Evolutionary conservation across 1,140 invertebrate genomes (phyloP).

Genomic region (Leptinotarsa lineolata): DNA sequence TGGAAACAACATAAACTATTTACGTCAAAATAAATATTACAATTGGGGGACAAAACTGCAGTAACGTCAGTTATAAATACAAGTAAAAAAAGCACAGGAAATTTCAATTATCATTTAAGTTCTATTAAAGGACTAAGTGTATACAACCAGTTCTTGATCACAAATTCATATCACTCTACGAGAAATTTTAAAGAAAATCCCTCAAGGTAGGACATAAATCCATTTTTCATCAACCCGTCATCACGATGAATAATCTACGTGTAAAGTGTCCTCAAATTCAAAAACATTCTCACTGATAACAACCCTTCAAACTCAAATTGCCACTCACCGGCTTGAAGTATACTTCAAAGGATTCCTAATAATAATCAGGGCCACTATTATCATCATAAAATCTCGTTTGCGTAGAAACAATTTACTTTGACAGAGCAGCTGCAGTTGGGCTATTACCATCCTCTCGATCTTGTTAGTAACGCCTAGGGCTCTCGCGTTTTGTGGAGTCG

Average conservation of each 20-base stretch:
- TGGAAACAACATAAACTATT: no score
- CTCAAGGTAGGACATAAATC: neutral
- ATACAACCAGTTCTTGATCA: no score
- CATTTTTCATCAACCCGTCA: neutral
- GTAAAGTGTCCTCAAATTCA: slow-evolving; percentile 4
- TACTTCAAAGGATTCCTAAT: slow-evolving; percentile 10
- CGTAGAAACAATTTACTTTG: slow-evolving; percentile 11
- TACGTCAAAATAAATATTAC: no score
- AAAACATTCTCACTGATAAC: neutral
- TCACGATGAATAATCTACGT: neutral
- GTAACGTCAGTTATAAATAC: no score
- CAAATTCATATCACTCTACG: no score
- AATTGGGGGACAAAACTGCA: no score
- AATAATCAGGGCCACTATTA: slow-evolving; percentile 4
- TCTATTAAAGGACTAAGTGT: no score
- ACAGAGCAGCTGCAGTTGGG: slow-evolving; percentile 13
- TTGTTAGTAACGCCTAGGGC: slow-evolving; percentile 1
- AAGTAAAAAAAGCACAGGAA: no score
- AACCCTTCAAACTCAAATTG: slow-evolving; percentile 13
- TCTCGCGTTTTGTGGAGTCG: neutral
- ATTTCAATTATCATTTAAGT: no score
- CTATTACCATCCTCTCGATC: slow-evolving; percentile 7
- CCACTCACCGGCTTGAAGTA: slow-evolving; percentile 1
- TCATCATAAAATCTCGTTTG: neutral
- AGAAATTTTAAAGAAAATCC: no score